Evolutionary conservation across 1,140 invertebrate species (phyloP).

Genomic region (Bombus turneri): DNA sequence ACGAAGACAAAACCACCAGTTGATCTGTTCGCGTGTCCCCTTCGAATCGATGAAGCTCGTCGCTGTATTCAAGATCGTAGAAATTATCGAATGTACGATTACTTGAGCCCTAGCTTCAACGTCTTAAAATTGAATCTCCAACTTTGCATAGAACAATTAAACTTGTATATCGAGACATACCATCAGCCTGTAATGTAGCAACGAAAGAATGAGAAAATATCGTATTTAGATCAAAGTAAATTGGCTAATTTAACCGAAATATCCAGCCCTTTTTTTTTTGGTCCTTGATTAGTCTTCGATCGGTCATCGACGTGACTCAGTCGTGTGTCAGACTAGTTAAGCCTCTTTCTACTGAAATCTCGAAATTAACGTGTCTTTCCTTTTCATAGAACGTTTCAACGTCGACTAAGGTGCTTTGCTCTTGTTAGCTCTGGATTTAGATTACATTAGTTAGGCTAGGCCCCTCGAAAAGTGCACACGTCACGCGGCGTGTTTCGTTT

Average conservation of each 20-base stretch:
- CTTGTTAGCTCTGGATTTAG: conserved; percentile 22
- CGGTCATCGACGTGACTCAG: background rate
- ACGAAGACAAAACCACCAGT: conserved; percentile 25
- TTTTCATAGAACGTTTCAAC: background rate
- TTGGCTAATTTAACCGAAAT: too few relatives aligned
- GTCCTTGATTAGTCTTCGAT: background rate
- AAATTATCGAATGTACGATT: too few relatives aligned
- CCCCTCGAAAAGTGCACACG: conserved; percentile 19
- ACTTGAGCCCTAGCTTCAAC: too few relatives aligned
- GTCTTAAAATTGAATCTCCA: background rate
- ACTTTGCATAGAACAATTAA: background rate
- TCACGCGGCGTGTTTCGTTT: conserved; percentile 17
- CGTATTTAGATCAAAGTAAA: background rate
- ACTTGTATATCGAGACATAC: background rate
- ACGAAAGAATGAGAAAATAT: background rate
- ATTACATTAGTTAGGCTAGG: background rate
- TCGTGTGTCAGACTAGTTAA: background rate
- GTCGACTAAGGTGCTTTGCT: background rate
- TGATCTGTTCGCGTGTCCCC: background rate
- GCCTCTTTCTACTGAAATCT: background rate
- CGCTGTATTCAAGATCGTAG: too few relatives aligned
- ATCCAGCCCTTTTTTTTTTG: too few relatives aligned
- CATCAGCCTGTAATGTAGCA: background rate
- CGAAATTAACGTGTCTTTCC: background rate
- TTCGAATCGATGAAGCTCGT: too few relatives aligned